Base-by-base conservation (phyloP, 2,113 vertebrate genomes). In the Pyrgilauda ruficollis region DNA sequence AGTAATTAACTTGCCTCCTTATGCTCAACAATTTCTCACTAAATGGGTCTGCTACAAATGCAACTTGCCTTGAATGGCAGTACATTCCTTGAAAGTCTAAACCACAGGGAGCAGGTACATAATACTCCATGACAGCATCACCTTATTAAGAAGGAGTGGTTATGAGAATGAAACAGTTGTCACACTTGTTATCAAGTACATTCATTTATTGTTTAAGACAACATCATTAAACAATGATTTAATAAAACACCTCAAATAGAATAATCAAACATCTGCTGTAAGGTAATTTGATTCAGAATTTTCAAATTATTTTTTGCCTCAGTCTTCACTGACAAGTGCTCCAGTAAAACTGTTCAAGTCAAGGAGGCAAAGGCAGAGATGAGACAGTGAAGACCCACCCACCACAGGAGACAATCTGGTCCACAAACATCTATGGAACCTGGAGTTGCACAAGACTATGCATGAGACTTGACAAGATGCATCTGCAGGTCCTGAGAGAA, bases 131-230 rank as follows among this genome's bases (percentile, higher is more conserved):
- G 27, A 63, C 2, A 82, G 3, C 27, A 78, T 75, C 49, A 75
- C 14, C 19, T 74, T 56, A 77, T 31, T 84, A 78, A 87, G 44
- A 70, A 78, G 52, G 13, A 82, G 11, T 3, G 47, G 61, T 72
- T 92, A 64, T 13, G 24, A 64, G 28, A 89, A 82, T 1, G 2
- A 87, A 94, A 84, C 0, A 84, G 12, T 61, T 92, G 52, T 68
- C 84, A 37, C 61, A 55, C 30, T 81, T 92, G 23, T 58, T 94
- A 70, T 81, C 63, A 44, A 88, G 72, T 47, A 52, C 15, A 35
- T 63, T 68, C 3, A 89, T 72, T 91, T 82, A 72, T 82, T 96
- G 52, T 77, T 73, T 64, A 84, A 94, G 58, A 87, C 87, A 91
- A 87, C 30, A 68, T 23, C 4, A 41, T 78, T 67, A 84, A 89